Percentiles rank a stretch among this genome's conserved stretches.
Conservation (phyloP, 2,113 vertebrate species). For the Anthoscopus minutus region DNA sequence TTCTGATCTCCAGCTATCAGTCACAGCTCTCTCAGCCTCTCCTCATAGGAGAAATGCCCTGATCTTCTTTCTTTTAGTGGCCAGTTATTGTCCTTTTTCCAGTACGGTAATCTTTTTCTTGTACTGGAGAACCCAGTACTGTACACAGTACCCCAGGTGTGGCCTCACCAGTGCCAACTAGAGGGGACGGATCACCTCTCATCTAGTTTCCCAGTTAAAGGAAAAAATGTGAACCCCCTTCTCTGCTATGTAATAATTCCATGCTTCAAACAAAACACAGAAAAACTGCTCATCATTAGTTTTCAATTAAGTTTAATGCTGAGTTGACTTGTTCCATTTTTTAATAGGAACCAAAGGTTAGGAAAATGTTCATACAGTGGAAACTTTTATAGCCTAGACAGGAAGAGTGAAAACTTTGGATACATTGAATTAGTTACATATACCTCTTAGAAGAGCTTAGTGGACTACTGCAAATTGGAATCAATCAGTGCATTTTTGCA, state of each 20-base stretch:
- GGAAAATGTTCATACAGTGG: neutral
- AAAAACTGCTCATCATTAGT: neutral
- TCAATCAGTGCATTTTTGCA: neutral
- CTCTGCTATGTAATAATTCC: neutral
- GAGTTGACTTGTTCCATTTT: neutral
- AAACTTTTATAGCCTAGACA: neutral
- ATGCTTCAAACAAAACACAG: neutral
- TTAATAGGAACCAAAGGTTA: neutral
- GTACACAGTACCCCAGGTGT: neutral
- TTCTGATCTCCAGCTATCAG: neutral
- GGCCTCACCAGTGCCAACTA: neutral
- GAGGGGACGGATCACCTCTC: neutral
- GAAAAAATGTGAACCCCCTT: neutral
- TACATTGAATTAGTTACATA: neutral
- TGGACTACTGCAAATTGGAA: neutral
- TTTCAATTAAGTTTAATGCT: neutral
- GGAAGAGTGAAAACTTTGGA: neutral
- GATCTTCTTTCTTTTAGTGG: neutral
- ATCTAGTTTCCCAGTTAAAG: neutral
- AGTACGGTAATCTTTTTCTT: neutral
- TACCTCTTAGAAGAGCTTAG: neutral
- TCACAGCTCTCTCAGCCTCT: neutral
- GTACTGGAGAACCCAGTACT: neutral
- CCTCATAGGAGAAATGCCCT: neutral
- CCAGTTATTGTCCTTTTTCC: neutral